phyloP scores from a whole-genome alignment of 2,797 vertebrate genomes.

The Oryzias dopingdopingensis region DNA sequence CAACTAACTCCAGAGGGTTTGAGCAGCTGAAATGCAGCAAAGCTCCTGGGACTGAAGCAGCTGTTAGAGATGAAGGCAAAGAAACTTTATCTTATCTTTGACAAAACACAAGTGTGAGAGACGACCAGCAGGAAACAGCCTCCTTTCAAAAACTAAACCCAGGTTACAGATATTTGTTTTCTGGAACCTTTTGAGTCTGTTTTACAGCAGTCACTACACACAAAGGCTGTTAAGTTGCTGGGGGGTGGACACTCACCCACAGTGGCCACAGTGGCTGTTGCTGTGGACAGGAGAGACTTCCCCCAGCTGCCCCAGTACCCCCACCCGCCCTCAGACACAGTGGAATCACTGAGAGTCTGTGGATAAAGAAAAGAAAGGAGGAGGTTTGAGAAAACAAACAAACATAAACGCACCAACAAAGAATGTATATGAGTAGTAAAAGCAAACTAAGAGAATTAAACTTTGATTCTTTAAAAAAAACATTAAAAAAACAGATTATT shows the following conservation, averaged over 20 bases:
- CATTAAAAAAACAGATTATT: not conserved
- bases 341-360: conserved; percentile 68
- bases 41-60: too few relatives aligned
- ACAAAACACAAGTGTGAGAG: too few relatives aligned
- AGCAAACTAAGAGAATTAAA: not conserved
- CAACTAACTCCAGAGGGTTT: not conserved
- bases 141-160: too few relatives aligned
- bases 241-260: conserved; percentile 83
- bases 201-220: not conserved
- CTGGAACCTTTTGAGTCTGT: not conserved
- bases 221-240: not conserved
- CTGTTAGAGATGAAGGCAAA: too few relatives aligned
- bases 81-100: too few relatives aligned
- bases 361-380: not conserved
- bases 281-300: conserved; percentile 90
- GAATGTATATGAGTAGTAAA: not conserved
- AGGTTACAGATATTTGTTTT: too few relatives aligned
- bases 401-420: not conserved
- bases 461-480: not conserved
- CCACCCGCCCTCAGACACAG: conserved; percentile 85
- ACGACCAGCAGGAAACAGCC: too few relatives aligned
- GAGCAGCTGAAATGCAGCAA: too few relatives aligned
- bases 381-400: too few relatives aligned
- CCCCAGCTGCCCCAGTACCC: conserved; percentile 97
- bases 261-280: conserved; percentile 90